Percentiles rank a stretch among this genome's conserved stretches.
phyloP scores from a whole-genome alignment of 2,888 invertebrate genomes.

The Cremastobaeus sp. region DNA sequence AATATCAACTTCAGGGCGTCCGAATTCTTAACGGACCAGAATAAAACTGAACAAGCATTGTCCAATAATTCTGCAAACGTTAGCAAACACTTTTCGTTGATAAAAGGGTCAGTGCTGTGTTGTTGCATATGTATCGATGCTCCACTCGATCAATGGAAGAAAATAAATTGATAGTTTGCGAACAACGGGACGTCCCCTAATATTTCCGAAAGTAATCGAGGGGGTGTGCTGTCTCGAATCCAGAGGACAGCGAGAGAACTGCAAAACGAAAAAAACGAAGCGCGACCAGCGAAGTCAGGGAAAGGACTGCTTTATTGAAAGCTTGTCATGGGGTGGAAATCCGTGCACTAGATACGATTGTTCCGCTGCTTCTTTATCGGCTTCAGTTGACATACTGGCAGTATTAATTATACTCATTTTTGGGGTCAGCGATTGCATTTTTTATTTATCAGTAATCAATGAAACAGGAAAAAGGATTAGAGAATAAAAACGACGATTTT shows the following conservation, averaged over 20 bases:
- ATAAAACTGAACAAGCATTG: not conserved
- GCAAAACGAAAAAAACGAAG: slow-evolving; percentile 70
- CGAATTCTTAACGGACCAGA: too few relatives aligned
- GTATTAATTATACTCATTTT: slow-evolving; percentile 23
- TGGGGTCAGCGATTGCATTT: not conserved
- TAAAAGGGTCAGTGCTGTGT: slow-evolving; percentile 62
- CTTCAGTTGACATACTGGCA: slow-evolving; percentile 18
- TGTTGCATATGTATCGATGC: slow-evolving; percentile 54
- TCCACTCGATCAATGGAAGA: slow-evolving; percentile 66
- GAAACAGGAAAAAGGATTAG: not conserved
- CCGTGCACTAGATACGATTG: slow-evolving; percentile 56
- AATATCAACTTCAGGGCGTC: too few relatives aligned
- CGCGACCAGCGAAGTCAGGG: slow-evolving; percentile 69
- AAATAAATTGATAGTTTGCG: slow-evolving; percentile 78
- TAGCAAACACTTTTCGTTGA: slow-evolving; percentile 42
- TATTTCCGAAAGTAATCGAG: slow-evolving; percentile 79
- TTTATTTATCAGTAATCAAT: not conserved
- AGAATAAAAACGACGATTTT: too few relatives aligned
- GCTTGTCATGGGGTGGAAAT: slow-evolving; percentile 77
- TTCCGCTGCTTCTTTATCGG: slow-evolving; percentile 41
- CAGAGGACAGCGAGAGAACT: slow-evolving; percentile 50
- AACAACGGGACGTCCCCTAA: slow-evolving; percentile 78
- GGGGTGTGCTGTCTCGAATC: slow-evolving; percentile 73
- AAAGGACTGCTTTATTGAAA: slow-evolving; percentile 75
- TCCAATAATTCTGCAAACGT: slow-evolving; percentile 39